Evolutionary conservation across 2,888 invertebrate species (phyloP), one percentile per base, ranked within the genome.

Genomic region (Spialia ferax): DNA sequence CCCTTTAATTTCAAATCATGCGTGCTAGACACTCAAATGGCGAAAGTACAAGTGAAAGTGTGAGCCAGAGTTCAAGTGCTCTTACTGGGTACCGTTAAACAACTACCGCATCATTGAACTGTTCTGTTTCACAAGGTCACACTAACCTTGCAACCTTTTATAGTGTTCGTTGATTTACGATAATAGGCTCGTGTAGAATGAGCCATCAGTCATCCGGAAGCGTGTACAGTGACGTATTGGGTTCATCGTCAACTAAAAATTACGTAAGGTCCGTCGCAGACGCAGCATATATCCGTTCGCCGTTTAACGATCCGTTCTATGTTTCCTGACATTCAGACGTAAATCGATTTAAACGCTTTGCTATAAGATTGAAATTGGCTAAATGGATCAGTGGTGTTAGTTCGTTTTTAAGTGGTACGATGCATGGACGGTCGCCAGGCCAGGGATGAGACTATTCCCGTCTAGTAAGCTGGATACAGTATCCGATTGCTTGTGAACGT

Each of bases 401-500:
- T 84, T 79, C 85, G 78, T 84, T 81, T 84, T 77, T 75, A 74
- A 76, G 73, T 74, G 77, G 73, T 73, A 73, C 75, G 72, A 71
- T 72, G 80, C 79, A 91, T 93, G 93, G 93, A 90, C 89, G 85
- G 77, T 79, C 81, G 93, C 93, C 93, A 93, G 90, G 93, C 92
- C 93, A 88, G 93, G 92, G 87, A 85, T 86, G 89, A 79, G 91
- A 91, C 93, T 93, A 93, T 93, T 93, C 93, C 93, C 92, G 93
- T 91, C 93, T 90, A 84, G 85, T 86, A 80, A 79, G 79, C 86
- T 84, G 85, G 83, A 86, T 85, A 83, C 82, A 81, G 83, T 85
- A 84, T 85, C 86, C 83, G 82, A 86, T 85, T 81, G 84, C 80
- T 82, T 78, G 80, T 83, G 76, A 82, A 83, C 81, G 80, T 84